These are phyloP conservation scores for Hepsetus odoe DNA, from an alignment of 2,113 vertebrate genomes.

Conservation along the genomic window DNA sequence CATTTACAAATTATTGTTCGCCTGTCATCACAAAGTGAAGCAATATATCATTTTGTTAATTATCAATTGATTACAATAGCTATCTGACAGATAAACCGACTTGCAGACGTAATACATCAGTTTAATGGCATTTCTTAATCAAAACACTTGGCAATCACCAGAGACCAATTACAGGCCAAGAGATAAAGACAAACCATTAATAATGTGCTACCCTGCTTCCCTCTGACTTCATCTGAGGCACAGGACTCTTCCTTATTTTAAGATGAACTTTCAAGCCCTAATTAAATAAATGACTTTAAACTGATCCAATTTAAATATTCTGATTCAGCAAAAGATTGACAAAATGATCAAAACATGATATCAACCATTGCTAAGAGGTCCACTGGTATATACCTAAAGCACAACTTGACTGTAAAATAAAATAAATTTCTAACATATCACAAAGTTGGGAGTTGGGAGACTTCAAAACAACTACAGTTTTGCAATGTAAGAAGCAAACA, in stretches of 20 bases:
- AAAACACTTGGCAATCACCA: constrained; percentile 71
- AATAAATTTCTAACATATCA: constrained; percentile 15
- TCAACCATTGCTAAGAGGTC: neutral
- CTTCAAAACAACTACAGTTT: neutral
- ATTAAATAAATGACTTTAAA: too few species aligned
- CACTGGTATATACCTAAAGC: neutral
- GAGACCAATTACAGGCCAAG: constrained; percentile 74
- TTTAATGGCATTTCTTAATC: constrained; percentile 79
- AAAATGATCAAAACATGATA: neutral
- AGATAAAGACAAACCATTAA: constrained; percentile 72
- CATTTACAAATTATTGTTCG: constrained; percentile 60
- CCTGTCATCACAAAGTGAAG: constrained; percentile 60
- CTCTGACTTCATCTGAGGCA: constrained; percentile 49
- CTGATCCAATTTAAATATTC: neutral
- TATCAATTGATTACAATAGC: constrained; percentile 74
- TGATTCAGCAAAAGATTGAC: constrained; percentile 12
- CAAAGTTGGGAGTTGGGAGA: neutral
- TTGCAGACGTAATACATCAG: constrained; percentile 70
- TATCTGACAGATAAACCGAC: constrained; percentile 68
- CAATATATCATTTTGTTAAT: constrained; percentile 72
- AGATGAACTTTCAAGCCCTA: too few species aligned
- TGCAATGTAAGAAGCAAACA: neutral
- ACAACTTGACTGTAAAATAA: neutral
- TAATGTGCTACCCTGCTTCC: constrained; percentile 64
- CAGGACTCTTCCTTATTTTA: neutral